phyloP scores from a whole-genome alignment of 35 echinoderm and acorn worm genomes.

The Lytechinus variegatus region DNA sequence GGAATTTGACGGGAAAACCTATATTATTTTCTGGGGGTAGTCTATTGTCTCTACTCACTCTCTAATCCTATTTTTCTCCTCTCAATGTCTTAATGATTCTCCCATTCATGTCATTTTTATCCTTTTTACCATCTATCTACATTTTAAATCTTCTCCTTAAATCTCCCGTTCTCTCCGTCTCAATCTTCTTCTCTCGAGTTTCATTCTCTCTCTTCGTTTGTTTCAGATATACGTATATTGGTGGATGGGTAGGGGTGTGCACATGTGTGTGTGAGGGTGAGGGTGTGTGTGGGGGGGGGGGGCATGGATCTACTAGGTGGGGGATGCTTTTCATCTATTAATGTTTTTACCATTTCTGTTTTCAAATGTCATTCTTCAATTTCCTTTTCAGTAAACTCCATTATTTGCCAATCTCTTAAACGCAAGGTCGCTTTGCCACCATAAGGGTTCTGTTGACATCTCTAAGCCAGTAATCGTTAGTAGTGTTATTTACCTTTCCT shows the following conservation, averaged over 20 bases:
- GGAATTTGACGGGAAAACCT: too few relatives aligned
- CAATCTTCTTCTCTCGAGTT: neutral
- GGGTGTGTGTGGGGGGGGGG: neutral
- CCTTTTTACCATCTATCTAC: too few relatives aligned
- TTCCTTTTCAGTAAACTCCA: neutral
- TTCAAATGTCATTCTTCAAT: neutral
- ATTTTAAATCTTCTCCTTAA: neutral
- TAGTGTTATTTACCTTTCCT: neutral
- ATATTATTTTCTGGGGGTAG: too few relatives aligned
- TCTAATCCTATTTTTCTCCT: neutral
- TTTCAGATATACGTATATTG: too few relatives aligned
- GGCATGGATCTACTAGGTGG: neutral
- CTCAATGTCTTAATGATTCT: neutral
- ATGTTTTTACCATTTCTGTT: neutral
- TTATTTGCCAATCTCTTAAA: neutral
- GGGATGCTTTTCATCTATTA: neutral
- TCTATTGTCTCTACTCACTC: neutral
- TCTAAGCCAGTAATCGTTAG: conserved; percentile 18
- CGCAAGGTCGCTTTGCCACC: neutral
- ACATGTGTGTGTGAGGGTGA: too few relatives aligned
- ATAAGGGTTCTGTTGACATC: neutral
- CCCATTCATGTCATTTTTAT: too few relatives aligned
- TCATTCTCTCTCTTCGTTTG: neutral
- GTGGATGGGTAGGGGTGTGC: too few relatives aligned
- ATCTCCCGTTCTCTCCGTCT: neutral